Evolutionary conservation across 2,113 vertebrate genomes (phyloP), one percentile per base, ranked within the genome.

Genomic region (Synodontis membranacea): DNA sequence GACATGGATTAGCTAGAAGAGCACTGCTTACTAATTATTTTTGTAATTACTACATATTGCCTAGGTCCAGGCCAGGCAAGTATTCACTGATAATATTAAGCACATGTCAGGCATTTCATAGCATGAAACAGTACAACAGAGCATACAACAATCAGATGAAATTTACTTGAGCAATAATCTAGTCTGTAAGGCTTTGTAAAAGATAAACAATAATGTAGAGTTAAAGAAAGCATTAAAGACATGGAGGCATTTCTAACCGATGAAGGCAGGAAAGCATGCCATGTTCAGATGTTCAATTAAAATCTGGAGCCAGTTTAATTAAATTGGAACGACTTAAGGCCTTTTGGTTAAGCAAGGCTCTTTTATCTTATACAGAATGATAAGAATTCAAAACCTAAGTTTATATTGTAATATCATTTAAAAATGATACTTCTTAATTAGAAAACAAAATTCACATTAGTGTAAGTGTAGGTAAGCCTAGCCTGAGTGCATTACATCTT

Each of bases 1-100:
- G 84, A 60, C 74, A 50, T 79, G 90, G 88, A 92, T 93, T 87
- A 91, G 82, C 86, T 17, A 64, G 56, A 56, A 79, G 62, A 87
- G 64, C n/a, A 39, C 58, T 82, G 75, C 76, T 72, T 79, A 37
- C 64, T 86, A 31, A 76, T 78, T 86, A 58, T 82, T 84, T 84
- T 37, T 90, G 80, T 90, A 89, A 93, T 92, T 85, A 92, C 89
- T 64, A 88, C 87, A 93, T 90, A 91, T 86, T 72, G 82, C 75
- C 84, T 87, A 86, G 86, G 75, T 87, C 37, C 68, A 31, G 44
- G 78, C 85, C 88, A 64, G 68, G 76, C 86, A 75, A 84, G 75
- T 86, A 89, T 83, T 90, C 85, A 9, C 37, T 76, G 80, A 76
- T 88, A 89, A 89, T 72, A 80, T 88, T 87, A 79, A 58, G 66